Base-by-base conservation (phyloP, 2,113 vertebrate genomes). In the Vombatus ursinus region DNA sequence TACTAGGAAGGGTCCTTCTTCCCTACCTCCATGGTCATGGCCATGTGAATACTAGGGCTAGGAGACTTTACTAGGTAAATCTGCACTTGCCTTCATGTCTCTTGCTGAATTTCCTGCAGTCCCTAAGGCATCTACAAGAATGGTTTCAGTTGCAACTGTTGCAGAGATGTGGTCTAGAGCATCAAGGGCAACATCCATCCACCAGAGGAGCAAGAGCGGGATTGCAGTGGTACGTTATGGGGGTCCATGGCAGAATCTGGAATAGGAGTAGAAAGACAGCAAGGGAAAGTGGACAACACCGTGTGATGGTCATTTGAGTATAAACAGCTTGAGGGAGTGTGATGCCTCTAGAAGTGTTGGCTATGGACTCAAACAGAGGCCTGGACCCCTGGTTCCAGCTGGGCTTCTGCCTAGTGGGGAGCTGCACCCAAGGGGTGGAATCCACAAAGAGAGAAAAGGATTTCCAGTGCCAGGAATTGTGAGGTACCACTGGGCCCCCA, bases 281-380 rank as follows among this genome's bases (percentile, higher is more conserved):
- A 53, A 93, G 92, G 95, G 92, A 94, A 50, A 54, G 95, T 3
- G 91, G 52, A n/a, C 92, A 91, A 48, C 89, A 28, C 54, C 95
- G 8, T 52, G 61, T 92, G 96, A 94, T 61, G 24, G 44, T 93
- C 68, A 22, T 10, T 2, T 51, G 92, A 48, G 37, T 52, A 11
- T 0, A 47, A 10, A 14, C 48, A 95, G 95, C 37, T 84, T 84
- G 5, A 84, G 16, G 37, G 68, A 84, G n/a, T 44, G 68, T 44
- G 37, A 84, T 44, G n/a, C 19, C 37, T 22, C n/a, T 37, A 84
- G 16, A 84, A 22, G 16, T 44, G 6, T 22, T 84, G 68, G 37
- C 68, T 84, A 84, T 44, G 37, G 68, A 44, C 68, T 84, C 68
- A n/a, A 84, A n/a, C 7, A 61, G 31, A 68, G 37, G 31, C 28